phyloP scores from a whole-genome alignment of 2,888 invertebrate species.

The Sphaerophoria rueppellii region DNA sequence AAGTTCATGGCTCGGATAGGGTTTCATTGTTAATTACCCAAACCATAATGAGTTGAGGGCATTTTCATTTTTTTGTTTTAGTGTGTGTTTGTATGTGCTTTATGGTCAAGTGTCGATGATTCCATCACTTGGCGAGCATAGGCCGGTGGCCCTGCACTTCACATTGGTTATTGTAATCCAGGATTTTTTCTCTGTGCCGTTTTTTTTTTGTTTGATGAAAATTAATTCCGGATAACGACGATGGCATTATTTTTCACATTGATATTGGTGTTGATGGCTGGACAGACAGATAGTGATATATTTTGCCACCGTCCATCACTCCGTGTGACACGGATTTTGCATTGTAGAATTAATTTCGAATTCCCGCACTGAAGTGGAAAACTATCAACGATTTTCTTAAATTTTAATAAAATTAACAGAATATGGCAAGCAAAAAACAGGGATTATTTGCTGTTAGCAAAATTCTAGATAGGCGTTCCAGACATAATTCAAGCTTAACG shows the following conservation, averaged over 20 bases:
- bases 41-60: conserved; percentile 50
- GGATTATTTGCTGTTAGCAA: too few relatives aligned
- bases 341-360: too few relatives aligned
- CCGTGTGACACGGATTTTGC: too few relatives aligned
- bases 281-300: conserved; percentile 11
- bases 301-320: too few relatives aligned
- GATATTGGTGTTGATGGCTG: conserved; percentile 55
- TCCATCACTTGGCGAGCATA: conserved; percentile 36
- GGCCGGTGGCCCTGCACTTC: background rate
- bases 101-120: conserved; percentile 51
- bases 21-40: conserved; percentile 67
- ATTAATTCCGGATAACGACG: conserved; percentile 58
- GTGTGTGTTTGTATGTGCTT: conserved; percentile 5
- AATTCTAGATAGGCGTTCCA: too few relatives aligned
- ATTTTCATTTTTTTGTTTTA: background rate
- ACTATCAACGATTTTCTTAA: too few relatives aligned
- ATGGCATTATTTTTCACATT: conserved; percentile 46
- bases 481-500: too few relatives aligned
- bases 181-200: conserved; percentile 14
- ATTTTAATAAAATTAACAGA: too few relatives aligned
- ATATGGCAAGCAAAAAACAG: too few relatives aligned
- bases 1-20: conserved; percentile 31
- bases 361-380: too few relatives aligned
- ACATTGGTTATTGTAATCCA: conserved; percentile 32
- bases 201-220: conserved; percentile 33